Base-by-base conservation (phyloP, 2,888 invertebrate species). In the Endotricha flammealis region DNA sequence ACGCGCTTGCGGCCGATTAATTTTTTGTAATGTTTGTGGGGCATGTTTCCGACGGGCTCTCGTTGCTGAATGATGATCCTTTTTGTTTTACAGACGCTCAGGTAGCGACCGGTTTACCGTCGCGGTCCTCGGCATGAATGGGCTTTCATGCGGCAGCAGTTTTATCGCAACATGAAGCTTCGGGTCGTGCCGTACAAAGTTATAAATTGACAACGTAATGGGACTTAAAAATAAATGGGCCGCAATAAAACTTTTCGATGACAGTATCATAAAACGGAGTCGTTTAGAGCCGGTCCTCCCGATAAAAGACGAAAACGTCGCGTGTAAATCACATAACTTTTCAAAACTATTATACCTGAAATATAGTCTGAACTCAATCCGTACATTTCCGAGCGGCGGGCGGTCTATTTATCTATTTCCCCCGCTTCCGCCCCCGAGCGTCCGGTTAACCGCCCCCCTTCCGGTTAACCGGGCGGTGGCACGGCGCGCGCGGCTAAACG, bases 341-440 rank as follows among this genome's bases (percentile, higher is more conserved):
- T 85, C 79, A 79, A 80, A 85, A 83, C 83, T 85, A 83, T 85
- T 82, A 83, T 80, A 75, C 71, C 75, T 82, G 82, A 83, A 85
- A 83, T 85, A 86, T 82, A 85, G 83, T 83, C 76, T 68, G 78
- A 78, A 80, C 83, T 85, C 83, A 85, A 85, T 85, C 85, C 77
- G 85, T 78, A 85, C 83, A 86, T 86, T 83, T 85, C 85, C 85
- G 80, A 82, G 83, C 82, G 77, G 69, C 75, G 74, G 81, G 83
- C 74, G 82, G 82, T 85, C 78, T 85, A 86, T 86, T 86, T 86
- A 86, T 86, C 85, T 86, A 85, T 86, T 85, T 85, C 85, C 85
- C 85, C 82, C 80, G 79, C 77, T 82, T 86, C 83, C 85, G 83
- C 82, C 81, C 82, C 77, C 77, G 72, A 72, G 75, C 82, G 83